Evolutionary conservation across 2,888 invertebrate genomes (phyloP).

Genomic region (Malachius bipustulatus): DNA sequence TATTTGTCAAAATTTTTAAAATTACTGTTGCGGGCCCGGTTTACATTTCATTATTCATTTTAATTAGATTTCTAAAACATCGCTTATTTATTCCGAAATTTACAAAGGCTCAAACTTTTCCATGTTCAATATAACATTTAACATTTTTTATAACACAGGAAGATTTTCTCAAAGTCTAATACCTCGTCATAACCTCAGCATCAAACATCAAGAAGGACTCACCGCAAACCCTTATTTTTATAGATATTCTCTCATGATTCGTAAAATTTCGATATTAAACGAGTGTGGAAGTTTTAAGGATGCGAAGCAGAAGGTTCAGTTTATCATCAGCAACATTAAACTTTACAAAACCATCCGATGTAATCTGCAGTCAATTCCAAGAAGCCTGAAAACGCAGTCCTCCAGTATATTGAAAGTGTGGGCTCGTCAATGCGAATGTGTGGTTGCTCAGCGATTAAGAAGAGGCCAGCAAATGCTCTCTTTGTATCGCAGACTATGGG

Average conservation of each 20-base stretch:
- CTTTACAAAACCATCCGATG: conserved; percentile 15
- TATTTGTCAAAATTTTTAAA: too few species aligned
- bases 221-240: too few species aligned
- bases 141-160: too few species aligned
- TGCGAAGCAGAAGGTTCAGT: conserved; percentile 19
- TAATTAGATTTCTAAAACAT: too few species aligned
- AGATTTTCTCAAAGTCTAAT: too few species aligned
- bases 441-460: conserved; percentile 47
- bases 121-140: too few species aligned
- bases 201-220: too few species aligned
- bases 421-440: conserved; percentile 44
- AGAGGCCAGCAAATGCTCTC: conserved; percentile 51
- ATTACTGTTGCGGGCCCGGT: too few species aligned
- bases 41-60: too few species aligned
- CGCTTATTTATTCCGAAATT: too few species aligned
- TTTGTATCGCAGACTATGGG: conserved; percentile 51
- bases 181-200: too few species aligned
- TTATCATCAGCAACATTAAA: conserved; percentile 19
- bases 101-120: too few species aligned
- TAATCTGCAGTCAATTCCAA: conserved; percentile 17
- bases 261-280: conserved; percentile 20
- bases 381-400: conserved; percentile 38
- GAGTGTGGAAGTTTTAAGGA: conserved; percentile 18
- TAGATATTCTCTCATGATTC: conserved; percentile 22
- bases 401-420: conserved; percentile 41